Evolutionary conservation across 2,888 invertebrate species (phyloP).

Genomic region (Chloroclysta siterata): DNA sequence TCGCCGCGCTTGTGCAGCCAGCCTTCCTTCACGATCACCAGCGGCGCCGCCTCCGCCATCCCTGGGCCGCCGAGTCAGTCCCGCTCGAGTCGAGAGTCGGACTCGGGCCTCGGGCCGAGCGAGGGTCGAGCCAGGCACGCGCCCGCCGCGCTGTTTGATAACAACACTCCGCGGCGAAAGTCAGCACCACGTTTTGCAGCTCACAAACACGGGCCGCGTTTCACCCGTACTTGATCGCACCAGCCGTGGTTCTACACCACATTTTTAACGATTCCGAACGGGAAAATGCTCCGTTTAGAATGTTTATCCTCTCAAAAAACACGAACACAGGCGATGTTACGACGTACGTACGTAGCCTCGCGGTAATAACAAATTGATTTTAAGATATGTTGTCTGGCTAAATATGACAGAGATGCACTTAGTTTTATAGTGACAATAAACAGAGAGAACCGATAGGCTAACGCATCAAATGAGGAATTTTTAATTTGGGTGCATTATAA

Average conservation of each 20-base stretch:
- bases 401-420: conserved; percentile 42
- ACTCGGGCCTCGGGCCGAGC: no score
- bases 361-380: conserved; percentile 55
- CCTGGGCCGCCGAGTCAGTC: conserved; percentile 46
- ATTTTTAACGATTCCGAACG: conserved; percentile 60
- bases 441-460: conserved; percentile 56
- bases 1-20: conserved; percentile 99
- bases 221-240: conserved; percentile 67
- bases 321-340: conserved; percentile 70
- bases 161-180: conserved; percentile 63
- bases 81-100: conserved; percentile 28
- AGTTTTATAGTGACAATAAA: conserved; percentile 41
- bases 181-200: conserved; percentile 60
- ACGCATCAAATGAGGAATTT: conserved; percentile 42
- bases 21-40: conserved; percentile 94
- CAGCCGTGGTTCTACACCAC: conserved; percentile 56
- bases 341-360: conserved; percentile 78
- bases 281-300: conserved; percentile 47
- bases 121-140: conserved; percentile 12
- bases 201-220: conserved; percentile 54
- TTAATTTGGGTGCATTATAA: conserved; percentile 60
- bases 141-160: conserved; percentile 66
- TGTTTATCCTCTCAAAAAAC: conserved; percentile 61
- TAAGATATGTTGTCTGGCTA: conserved; percentile 53
- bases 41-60: conserved; percentile 85